These are phyloP conservation scores for Agriopis leucophaearia DNA, from an alignment of 2,888 invertebrate species.

Conservation along the genomic window DNA sequence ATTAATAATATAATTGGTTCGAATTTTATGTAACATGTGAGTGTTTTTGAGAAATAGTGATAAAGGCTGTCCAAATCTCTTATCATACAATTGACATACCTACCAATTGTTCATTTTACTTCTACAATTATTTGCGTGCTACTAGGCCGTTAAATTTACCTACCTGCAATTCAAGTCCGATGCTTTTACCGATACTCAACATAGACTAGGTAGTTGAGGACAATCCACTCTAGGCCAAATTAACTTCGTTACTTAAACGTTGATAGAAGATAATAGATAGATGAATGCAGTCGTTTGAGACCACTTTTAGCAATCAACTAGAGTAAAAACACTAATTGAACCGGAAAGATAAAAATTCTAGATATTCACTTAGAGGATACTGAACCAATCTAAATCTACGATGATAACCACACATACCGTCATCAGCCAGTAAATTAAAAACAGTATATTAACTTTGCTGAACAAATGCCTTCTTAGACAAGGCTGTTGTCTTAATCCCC, in stretches of 20 bases:
- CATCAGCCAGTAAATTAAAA: too few relatives aligned
- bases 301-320: slow-evolving; percentile 6
- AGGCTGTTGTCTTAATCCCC: too few relatives aligned
- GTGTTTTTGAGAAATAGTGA: too few relatives aligned
- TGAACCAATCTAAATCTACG: not conserved
- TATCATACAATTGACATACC: not conserved
- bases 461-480: too few relatives aligned
- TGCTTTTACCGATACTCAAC: slow-evolving; percentile 16
- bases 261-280: not conserved
- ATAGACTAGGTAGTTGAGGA: not conserved
- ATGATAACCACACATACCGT: too few relatives aligned
- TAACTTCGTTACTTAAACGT: slow-evolving; percentile 7
- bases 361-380: not conserved
- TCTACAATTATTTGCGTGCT: not conserved
- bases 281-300: not conserved
- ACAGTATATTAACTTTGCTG: too few relatives aligned
- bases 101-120: not conserved
- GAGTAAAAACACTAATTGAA: slow-evolving; percentile 9
- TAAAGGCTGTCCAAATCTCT: not conserved
- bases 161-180: slow-evolving; percentile 9
- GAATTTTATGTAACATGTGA: too few relatives aligned
- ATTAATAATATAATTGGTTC: too few relatives aligned
- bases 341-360: not conserved
- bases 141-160: not conserved
- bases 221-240: slow-evolving; percentile 14